Evolutionary conservation across 2,113 vertebrate species (phyloP).

Genomic region (Myotis lucifugus): DNA sequence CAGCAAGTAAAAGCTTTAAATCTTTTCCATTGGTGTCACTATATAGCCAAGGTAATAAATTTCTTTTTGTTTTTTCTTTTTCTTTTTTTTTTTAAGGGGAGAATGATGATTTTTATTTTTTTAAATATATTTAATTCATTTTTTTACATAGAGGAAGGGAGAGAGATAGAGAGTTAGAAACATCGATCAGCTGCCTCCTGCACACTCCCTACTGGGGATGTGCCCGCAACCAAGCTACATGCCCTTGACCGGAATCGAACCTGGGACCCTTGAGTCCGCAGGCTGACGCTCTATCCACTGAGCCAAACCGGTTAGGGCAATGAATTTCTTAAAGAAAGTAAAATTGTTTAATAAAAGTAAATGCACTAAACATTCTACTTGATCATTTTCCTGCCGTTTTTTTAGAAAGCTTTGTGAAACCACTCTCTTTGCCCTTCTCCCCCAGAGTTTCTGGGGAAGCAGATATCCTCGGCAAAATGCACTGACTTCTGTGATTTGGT

Average conservation of each 20-base stretch:
- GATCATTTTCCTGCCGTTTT: neutral
- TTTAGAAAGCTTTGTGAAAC: neutral
- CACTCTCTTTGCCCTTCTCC: fast-evolving
- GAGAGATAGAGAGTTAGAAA: no score
- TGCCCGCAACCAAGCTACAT: no score
- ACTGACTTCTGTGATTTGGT: neutral
- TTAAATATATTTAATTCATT: no score
- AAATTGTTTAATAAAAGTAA: conserved; percentile 17
- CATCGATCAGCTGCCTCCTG: no score
- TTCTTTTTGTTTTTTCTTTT: neutral
- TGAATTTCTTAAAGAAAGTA: neutral
- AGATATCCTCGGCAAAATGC: neutral
- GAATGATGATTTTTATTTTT: no score
- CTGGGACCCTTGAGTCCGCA: no score
- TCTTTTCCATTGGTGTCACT: conserved; percentile 5
- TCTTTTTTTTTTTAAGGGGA: no score
- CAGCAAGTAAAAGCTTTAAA: conserved; percentile 28
- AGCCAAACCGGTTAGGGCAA: neutral
- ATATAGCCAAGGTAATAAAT: neutral
- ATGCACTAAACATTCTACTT: neutral
- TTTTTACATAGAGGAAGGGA: no score
- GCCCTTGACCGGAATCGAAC: no score
- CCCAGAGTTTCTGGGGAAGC: neutral
- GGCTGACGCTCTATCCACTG: no score
- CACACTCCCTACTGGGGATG: no score